These are phyloP conservation scores for Latheticus oryzae DNA, from an alignment of 2,888 invertebrate genomes.

Conservation along the genomic window DNA sequence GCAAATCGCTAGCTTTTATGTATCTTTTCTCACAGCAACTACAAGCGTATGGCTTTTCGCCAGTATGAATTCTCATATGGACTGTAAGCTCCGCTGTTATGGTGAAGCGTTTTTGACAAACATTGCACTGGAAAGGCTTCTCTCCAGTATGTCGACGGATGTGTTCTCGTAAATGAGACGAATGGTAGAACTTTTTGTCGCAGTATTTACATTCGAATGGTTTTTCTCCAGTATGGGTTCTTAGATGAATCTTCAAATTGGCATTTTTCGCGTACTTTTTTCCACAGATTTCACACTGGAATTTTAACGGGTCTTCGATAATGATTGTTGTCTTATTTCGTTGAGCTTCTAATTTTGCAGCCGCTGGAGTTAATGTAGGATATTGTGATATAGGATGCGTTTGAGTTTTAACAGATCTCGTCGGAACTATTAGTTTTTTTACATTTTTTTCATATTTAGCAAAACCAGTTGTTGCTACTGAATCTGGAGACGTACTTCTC, in stretches of 20 bases:
- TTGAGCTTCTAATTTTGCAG: slow-evolving; percentile 40
- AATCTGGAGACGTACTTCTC: slow-evolving; percentile 35
- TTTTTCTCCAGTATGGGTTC: slow-evolving; percentile 48
- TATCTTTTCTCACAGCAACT: slow-evolving; percentile 68
- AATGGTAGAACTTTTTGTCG: slow-evolving; percentile 56
- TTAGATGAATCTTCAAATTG: slow-evolving; percentile 55
- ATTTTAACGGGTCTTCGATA: slow-evolving; percentile 43
- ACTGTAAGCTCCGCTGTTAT: slow-evolving; percentile 54
- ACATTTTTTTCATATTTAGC: slow-evolving; percentile 32
- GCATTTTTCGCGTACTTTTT: slow-evolving; percentile 55
- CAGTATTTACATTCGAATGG: slow-evolving; percentile 57
- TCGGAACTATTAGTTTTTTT: slow-evolving; percentile 32
- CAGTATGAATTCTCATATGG: slow-evolving; percentile 67
- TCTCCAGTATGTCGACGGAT: slow-evolving; percentile 56
- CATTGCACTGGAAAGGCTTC: slow-evolving; percentile 54
- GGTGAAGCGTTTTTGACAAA: slow-evolving; percentile 54
- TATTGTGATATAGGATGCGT: slow-evolving; percentile 44
- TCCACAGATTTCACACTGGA: slow-evolving; percentile 51
- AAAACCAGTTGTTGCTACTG: slow-evolving; percentile 42
- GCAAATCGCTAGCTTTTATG: slow-evolving; percentile 66
- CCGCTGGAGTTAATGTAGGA: slow-evolving; percentile 40
- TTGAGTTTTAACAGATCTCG: slow-evolving; percentile 42
- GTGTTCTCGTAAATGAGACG: slow-evolving; percentile 55
- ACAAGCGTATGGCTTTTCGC: slow-evolving; percentile 68
- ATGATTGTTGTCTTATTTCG: slow-evolving; percentile 42